Evolutionary conservation across 2,797 vertebrate species (phyloP).

Genomic region (Champsocephalus esox): DNA sequence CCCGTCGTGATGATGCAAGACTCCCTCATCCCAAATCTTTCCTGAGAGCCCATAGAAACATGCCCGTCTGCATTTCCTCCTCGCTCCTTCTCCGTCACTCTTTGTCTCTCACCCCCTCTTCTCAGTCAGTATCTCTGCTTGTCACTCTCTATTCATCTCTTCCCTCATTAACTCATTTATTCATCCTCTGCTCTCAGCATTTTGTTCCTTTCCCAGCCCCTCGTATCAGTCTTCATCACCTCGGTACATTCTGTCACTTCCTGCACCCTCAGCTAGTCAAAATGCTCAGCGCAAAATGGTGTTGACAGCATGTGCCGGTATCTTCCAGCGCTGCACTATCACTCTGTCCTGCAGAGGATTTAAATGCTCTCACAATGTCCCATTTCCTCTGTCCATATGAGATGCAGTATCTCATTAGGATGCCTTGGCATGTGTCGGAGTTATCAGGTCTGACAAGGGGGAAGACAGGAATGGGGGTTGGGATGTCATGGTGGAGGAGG

Average conservation of each 20-base stretch:
- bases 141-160: constrained; percentile 16
- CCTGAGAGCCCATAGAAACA: constrained; percentile 86
- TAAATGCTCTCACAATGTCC: constrained; percentile 42
- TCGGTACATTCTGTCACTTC: constrained; percentile 55
- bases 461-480: constrained; percentile 34
- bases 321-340: constrained; percentile 45
- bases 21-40: constrained; percentile 86
- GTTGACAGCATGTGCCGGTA: constrained; percentile 55
- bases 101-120: constrained; percentile 56
- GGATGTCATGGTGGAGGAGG: constrained; percentile 5
- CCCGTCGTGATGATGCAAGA: constrained; percentile 87
- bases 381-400: constrained; percentile 46
- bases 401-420: constrained; percentile 43
- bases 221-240: constrained; percentile 31
- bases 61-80: constrained; percentile 76
- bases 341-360: constrained; percentile 51
- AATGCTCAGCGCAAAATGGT: constrained; percentile 54
- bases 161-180: constrained; percentile 41
- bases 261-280: constrained; percentile 49
- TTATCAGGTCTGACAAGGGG: constrained; percentile 56
- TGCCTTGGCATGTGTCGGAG: constrained; percentile 46
- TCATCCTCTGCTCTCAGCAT: constrained; percentile 21
- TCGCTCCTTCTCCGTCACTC: constrained; percentile 62
- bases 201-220: constrained; percentile 15
- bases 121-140: background rate